phyloP scores from a whole-genome alignment of 2,113 vertebrate genomes.

The Parus major region DNA sequence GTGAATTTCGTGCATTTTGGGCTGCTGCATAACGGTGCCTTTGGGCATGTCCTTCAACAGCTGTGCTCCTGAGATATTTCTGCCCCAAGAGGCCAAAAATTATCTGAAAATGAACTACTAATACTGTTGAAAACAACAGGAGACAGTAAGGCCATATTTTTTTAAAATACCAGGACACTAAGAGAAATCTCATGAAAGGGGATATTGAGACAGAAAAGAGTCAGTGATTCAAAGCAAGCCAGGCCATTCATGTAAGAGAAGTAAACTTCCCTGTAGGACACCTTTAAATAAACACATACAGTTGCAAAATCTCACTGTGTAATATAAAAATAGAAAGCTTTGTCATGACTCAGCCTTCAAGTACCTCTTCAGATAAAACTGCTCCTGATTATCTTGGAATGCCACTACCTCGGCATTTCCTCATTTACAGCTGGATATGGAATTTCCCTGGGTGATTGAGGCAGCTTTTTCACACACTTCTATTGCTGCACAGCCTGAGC shows the following conservation, averaged over 20 bases:
- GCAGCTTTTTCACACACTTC: background rate
- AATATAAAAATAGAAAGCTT: background rate
- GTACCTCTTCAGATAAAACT: background rate
- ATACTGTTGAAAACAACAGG: background rate
- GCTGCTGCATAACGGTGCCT: background rate
- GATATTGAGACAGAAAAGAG: background rate
- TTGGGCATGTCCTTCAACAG: background rate
- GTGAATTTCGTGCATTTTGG: background rate
- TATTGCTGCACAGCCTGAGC: background rate
- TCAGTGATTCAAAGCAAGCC: background rate
- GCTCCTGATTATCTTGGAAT: background rate
- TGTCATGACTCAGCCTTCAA: background rate
- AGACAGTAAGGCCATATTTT: background rate
- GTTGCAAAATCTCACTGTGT: background rate
- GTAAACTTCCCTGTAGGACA: background rate
- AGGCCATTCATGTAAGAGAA: background rate
- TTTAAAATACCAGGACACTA: background rate
- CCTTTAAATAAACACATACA: background rate
- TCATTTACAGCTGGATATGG: background rate
- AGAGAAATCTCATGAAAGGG: background rate
- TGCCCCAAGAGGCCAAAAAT: background rate
- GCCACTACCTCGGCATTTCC: rapidly evolving
- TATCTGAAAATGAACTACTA: background rate
- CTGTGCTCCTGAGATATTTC: background rate
- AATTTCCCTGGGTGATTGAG: background rate